Base-by-base conservation (phyloP, 2,888 invertebrate genomes). In the Drosophila infuscata region DNA sequence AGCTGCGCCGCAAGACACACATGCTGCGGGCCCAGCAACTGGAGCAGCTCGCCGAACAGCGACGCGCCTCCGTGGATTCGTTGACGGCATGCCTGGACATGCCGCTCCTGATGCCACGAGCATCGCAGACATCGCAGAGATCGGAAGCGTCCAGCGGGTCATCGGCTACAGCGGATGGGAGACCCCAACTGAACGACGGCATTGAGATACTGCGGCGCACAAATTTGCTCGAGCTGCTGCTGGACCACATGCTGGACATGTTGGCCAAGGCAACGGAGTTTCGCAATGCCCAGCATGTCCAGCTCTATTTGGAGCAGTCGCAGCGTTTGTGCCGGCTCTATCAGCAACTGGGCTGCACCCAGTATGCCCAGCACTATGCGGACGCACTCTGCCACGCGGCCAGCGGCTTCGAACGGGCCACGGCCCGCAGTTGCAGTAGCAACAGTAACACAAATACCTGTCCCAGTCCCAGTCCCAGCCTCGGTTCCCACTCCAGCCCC, bases 221-320 rank as follows among this genome's bases (percentile, higher is more conserved):
- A n/a, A 92, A 94, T 63, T 93, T 97, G 2, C 92, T 97, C 0
- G 95, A 95, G 88, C 95, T 96, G 85, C 96, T 97, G 82, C 95
- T 96, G 57, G 94, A 95, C 25, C 96, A 96, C 85, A 96, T 96
- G 82, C 94, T 97, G 41, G 94, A 95, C 60, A 96, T 97, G 94
- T 95, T 96, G 0, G 94, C 95, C 61, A 94, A 94, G 57, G 95
- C 96, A 74, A 94, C 95, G 20, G 94, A 94, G 73, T 95, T 95
- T 73, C 94, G 95, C 15, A 94, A 95, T 0, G 93, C 94, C 29
- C 93, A 94, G 66, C 95, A 96, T 86, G 95, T 96, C 9, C 93
- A 94, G 2, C 94, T 96, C 69, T 97, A 96, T 86, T 93, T 97
- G 46, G 95, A 96, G 70, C 97, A 97, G 86, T 95, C 96, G 0